Base-by-base conservation (phyloP, 2,888 invertebrate genomes). In the Cosmorhoe ocellata region DNA sequence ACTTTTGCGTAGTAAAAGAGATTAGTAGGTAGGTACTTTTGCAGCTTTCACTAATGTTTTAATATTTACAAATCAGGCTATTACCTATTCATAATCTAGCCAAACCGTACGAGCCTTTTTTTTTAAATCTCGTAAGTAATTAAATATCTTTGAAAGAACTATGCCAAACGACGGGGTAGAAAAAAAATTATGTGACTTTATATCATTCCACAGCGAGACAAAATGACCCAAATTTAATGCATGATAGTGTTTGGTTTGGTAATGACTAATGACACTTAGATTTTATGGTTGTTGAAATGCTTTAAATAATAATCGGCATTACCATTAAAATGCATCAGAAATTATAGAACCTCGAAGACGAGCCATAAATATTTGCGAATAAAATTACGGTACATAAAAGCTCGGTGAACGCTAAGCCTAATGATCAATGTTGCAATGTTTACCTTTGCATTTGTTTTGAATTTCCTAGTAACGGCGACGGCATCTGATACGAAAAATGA, bases 401-500 rank as follows among this genome's bases (percentile, higher is more conserved):
- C 38, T 45, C 8, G 13, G 31, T 41, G 27, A 39, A 46, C 30
- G 28, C 10, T 10, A 30, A 26, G 39, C 39, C 27, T n/a, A 13
- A 36, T 26, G 30, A 41, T 48, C 39, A 22, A 31, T 13, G 11
- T 14, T 12, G 12, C 11, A 45, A 37, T 34, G 40, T 40, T 40
- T 48, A 24, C 24, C 32, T 38, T 31, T 36, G 28, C 24, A 33
- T 50, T 58, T n/a, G n/a, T n/a, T n/a, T n/a, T 47, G 33, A 54
- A 56, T 49, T 56, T 49, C 40, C 24, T 47, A 41, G 43, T 36
- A 50, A 46, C 47, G 24, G 52, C 24, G 3, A 18, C 38, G 53
- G 36, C 18, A 66, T 64, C 62, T 56, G 64, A 61, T 67, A 57
- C 43, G 52, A 55, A 52, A 60, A 61, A 58, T 50, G 45, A 53